Base-by-base conservation (phyloP, 1,140 invertebrate species). In the Daktulosphaira vitifoliae region DNA sequence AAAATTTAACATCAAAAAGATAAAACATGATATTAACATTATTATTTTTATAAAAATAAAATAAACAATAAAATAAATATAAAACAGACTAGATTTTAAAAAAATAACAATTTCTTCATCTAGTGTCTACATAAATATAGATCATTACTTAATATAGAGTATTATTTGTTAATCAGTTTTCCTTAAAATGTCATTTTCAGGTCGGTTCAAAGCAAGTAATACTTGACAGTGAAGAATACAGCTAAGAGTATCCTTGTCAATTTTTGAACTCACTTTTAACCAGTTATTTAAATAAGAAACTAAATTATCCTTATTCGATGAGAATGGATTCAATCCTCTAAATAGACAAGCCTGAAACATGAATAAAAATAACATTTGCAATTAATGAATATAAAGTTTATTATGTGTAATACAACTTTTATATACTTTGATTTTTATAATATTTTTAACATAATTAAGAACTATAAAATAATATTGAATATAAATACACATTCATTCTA, bases 61-160 rank as follows among this genome's bases (percentile, higher is more conserved):
- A n/a, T n/a, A n/a, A n/a, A n/a, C n/a, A n/a, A n/a, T n/a, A n/a
- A n/a, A n/a, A n/a, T n/a, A n/a, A n/a, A n/a, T n/a, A 62, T 42
- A 62, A 20, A 48, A 48, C 56, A 62, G 56, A 62, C 56, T 62
- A 62, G 56, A 62, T 62, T 62, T 62, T 33, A 20, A 44, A 26
- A 59, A 8, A 48, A n/a, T n/a, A n/a, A 48, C 42, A 46, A 46
- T 62, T 16, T 25, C 25, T 33, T 48, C 29, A 33, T 33, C 20
- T 62, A 23, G n/a, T 46, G 56, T 62, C 56, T 62, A 62, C 18
- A 20, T 18, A 26, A 26, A 46, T 20, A 62, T 48, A 5, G 15
- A 6, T 62, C 18, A 20, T 46, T 29, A 29, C 3, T 62, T 48
- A 46, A 1, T 20, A 20, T 42, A 37, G 16, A 20, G 42, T 23